phyloP scores from a whole-genome alignment of 2,888 invertebrate genomes.

The Rhagonycha lutea region DNA sequence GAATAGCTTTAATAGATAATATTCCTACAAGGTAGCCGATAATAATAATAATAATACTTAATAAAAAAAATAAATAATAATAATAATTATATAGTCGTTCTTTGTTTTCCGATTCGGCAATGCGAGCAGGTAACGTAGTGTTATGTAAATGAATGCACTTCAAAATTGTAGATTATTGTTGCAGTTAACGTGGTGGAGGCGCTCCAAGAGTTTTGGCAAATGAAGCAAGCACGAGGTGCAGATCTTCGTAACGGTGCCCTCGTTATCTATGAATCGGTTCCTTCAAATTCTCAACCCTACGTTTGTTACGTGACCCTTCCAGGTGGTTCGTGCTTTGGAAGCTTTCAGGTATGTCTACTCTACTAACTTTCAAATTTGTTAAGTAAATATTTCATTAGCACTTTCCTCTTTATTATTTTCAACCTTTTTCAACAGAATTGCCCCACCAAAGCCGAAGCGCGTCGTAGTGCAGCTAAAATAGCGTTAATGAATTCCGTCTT shows the following conservation, averaged over 20 bases:
- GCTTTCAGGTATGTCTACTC: conserved; percentile 68
- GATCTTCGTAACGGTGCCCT: conserved; percentile 86
- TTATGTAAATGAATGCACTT: conserved; percentile 16
- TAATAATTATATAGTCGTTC: conserved; percentile 19
- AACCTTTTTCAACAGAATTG: conserved; percentile 69
- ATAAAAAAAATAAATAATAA: neutral
- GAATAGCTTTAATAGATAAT: too few relatives aligned
- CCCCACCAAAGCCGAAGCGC: conserved; percentile 92
- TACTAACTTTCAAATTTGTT: neutral
- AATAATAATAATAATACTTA: neutral
- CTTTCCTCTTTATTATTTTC: neutral
- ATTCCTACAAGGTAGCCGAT: neutral
- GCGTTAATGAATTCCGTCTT: conserved; percentile 96
- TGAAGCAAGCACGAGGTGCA: conserved; percentile 88
- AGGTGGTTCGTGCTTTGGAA: conserved; percentile 94
- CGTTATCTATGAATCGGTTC: conserved; percentile 94
- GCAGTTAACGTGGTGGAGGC: conserved; percentile 94
- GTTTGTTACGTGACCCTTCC: conserved; percentile 94
- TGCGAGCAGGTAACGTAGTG: conserved; percentile 36
- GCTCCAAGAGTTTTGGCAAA: conserved; percentile 96
- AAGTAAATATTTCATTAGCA: neutral
- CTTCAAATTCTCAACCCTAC: conserved; percentile 87
- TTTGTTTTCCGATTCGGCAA: conserved; percentile 20
- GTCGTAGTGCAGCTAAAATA: conserved; percentile 92
- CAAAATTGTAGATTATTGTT: conserved; percentile 40